These are phyloP conservation scores for Strigamia crassipes DNA, from an alignment of 2,888 invertebrate genomes.

Conservation along the genomic window DNA sequence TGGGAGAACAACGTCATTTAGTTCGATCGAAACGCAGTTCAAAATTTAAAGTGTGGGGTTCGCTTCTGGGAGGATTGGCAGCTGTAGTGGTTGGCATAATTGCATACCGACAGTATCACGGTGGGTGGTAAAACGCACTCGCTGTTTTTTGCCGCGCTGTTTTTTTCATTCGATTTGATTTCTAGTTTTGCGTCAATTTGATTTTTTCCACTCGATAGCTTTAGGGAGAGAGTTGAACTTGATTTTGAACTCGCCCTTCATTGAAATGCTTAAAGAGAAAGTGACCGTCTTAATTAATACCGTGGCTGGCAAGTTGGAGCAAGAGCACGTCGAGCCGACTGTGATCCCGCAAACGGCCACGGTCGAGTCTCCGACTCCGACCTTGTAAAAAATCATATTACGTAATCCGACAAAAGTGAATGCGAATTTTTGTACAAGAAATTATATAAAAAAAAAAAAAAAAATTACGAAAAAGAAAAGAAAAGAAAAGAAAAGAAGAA, in stretches of 20 bases:
- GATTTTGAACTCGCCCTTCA: neutral
- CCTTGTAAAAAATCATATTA: neutral
- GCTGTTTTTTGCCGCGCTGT: too few species aligned
- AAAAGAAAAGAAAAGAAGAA: neutral
- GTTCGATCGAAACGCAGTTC: neutral
- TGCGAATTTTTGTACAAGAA: neutral
- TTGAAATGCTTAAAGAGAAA: neutral
- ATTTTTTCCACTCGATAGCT: neutral
- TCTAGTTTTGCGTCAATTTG: neutral
- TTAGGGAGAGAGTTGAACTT: neutral
- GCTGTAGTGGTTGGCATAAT: constrained; percentile 48
- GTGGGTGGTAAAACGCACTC: constrained; percentile 44
- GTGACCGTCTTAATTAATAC: neutral
- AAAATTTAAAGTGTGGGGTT: constrained; percentile 49
- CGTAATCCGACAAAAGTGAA: neutral
- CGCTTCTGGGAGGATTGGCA: constrained; percentile 48
- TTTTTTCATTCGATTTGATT: neutral
- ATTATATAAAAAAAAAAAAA: neutral
- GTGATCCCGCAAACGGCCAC: neutral
- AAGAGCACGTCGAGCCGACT: neutral
- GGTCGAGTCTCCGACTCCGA: neutral
- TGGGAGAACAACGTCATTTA: constrained; percentile 54
- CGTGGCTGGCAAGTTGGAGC: neutral
- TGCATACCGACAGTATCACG: constrained; percentile 49
- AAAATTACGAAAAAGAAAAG: too few species aligned